Conservation (phyloP, 2,888 invertebrate species). For the Mythimna vitellina region DNA sequence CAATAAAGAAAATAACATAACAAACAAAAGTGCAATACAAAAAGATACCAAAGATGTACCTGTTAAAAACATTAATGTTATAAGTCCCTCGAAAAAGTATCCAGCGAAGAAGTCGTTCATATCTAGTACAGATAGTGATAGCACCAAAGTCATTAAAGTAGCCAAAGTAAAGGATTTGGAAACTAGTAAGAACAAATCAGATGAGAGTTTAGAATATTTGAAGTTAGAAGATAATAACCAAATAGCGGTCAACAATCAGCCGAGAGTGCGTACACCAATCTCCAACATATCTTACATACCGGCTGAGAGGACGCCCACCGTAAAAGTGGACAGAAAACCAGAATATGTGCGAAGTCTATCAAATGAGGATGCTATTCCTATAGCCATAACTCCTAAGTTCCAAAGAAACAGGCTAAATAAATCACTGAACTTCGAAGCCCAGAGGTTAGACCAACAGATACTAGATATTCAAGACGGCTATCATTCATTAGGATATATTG, state of each 20-base stretch:
- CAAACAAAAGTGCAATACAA: slow-evolving; percentile 85
- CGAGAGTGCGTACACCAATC: slow-evolving; percentile 87
- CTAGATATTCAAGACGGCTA: slow-evolving; percentile 87
- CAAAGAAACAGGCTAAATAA: slow-evolving; percentile 88
- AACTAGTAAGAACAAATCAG: slow-evolving; percentile 84
- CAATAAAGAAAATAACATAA: slow-evolving; percentile 78
- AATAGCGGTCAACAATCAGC: slow-evolving; percentile 88
- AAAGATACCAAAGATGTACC: slow-evolving; percentile 87
- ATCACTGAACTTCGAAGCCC: slow-evolving; percentile 87
- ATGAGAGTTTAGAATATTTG: slow-evolving; percentile 87
- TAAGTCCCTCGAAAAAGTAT: slow-evolving; percentile 89
- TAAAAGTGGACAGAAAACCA: slow-evolving; percentile 66
- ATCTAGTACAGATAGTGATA: slow-evolving; percentile 82
- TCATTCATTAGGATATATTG: slow-evolving; percentile 86
- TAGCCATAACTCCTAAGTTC: slow-evolving; percentile 84
- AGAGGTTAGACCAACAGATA: slow-evolving; percentile 87
- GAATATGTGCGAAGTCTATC: slow-evolving; percentile 84
- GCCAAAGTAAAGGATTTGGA: slow-evolving; percentile 88
- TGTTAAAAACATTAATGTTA: slow-evolving; percentile 83
- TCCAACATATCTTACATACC: slow-evolving; percentile 85
- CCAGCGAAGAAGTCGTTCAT: slow-evolving; percentile 85
- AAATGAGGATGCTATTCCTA: slow-evolving; percentile 80
- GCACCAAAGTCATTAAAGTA: slow-evolving; percentile 84
- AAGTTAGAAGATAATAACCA: slow-evolving; percentile 86
- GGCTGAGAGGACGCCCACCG: slow-evolving; percentile 79